phyloP scores from a whole-genome alignment of 2,797 vertebrate genomes.

The Miichthys miiuy region DNA sequence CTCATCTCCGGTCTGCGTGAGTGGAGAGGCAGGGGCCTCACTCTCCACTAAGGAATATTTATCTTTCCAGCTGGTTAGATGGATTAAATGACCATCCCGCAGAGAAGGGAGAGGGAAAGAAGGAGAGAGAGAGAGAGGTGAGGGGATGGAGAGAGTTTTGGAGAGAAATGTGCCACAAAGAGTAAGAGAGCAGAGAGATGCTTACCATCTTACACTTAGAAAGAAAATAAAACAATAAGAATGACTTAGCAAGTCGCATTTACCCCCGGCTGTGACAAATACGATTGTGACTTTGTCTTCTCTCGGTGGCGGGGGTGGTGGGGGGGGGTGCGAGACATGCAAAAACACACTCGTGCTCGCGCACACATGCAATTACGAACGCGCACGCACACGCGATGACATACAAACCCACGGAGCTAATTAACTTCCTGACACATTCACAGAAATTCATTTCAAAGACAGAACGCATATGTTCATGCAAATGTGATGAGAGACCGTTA shows the following conservation, averaged over 20 bases:
- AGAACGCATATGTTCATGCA: constrained; percentile 85
- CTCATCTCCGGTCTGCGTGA: constrained; percentile 80
- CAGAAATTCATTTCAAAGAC: constrained; percentile 83
- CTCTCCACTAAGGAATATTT: constrained; percentile 83
- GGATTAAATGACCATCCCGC: constrained; percentile 84
- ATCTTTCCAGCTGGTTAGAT: constrained; percentile 85
- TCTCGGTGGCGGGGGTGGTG: constrained; percentile 7
- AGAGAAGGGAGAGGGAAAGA: constrained; percentile 63
- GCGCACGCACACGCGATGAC: constrained; percentile 57
- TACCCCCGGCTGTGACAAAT: constrained; percentile 81
- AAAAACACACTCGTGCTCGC: constrained; percentile 32
- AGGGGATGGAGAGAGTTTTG: constrained; percentile 69
- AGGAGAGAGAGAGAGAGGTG: constrained; percentile 44
- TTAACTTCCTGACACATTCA: constrained; percentile 84
- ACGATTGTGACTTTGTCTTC: constrained; percentile 77
- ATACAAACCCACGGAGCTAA: constrained; percentile 75
- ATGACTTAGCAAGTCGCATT: constrained; percentile 82
- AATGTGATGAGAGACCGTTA: constrained; percentile 82
- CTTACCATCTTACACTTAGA: constrained; percentile 52
- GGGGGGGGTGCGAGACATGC: constrained; percentile 22
- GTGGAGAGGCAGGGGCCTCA: constrained; percentile 78
- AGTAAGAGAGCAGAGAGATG: constrained; percentile 47
- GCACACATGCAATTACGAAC: constrained; percentile 59
- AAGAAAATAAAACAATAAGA: constrained; percentile 71
- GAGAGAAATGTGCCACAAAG: constrained; percentile 56